Percentiles rank a stretch among this genome's conserved stretches.
Conservation (phyloP, 35 echinoderm and acorn worm genomes). For the Heliocidaris tuberculata region DNA sequence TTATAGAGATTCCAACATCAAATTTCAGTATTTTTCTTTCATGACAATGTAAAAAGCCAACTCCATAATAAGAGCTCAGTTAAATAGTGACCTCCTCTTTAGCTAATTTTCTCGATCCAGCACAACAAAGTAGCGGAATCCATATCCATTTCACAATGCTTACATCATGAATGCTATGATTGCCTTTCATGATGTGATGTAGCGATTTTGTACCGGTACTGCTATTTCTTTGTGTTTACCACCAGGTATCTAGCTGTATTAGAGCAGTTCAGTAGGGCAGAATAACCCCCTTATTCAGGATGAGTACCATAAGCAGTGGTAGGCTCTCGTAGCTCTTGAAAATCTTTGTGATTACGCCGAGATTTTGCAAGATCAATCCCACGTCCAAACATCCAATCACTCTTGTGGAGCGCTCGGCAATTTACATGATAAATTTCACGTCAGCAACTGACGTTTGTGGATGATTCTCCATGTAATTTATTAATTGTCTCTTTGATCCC, state of each 20-base stretch:
- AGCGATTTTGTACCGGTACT: neutral
- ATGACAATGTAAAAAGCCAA: too few relatives aligned
- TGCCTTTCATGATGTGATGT: neutral
- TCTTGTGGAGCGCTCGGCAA: neutral
- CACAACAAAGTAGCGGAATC: too few relatives aligned
- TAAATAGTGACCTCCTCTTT: too few relatives aligned
- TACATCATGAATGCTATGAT: neutral
- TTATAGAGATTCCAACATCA: too few relatives aligned
- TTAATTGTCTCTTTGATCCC: neutral
- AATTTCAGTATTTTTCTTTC: too few relatives aligned
- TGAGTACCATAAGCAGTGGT: neutral
- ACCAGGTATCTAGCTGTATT: neutral
- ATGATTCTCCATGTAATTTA: neutral
- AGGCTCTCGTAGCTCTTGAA: neutral
- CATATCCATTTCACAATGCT: too few relatives aligned
- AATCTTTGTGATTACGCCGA: neutral
- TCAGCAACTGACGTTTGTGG: neutral
- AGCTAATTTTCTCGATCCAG: too few relatives aligned
- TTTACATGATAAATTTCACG: neutral
- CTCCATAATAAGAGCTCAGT: too few relatives aligned
- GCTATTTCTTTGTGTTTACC: neutral
- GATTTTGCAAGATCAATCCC: neutral
- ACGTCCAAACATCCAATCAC: neutral
- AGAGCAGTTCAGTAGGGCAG: neutral
- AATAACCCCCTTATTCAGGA: neutral